phyloP scores from a whole-genome alignment of 2,888 invertebrate genomes.

The Phyto melanocephala region DNA sequence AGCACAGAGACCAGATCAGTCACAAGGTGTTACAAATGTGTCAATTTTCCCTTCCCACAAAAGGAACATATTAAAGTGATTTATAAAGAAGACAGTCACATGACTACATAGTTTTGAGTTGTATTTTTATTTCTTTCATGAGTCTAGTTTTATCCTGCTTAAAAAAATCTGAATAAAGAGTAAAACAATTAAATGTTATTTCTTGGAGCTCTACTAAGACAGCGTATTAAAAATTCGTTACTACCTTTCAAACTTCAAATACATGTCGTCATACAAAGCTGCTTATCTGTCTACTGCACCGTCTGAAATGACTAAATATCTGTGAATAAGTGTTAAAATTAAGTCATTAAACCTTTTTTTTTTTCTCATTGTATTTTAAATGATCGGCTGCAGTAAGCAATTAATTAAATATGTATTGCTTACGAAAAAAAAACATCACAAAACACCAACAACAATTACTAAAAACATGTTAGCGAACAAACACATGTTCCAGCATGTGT shows the following conservation, averaged over 20 bases:
- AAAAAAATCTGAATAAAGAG: no score
- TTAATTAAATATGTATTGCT: slow-evolving; percentile 56
- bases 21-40: no score
- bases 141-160: no score
- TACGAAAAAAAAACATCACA: slow-evolving; percentile 1
- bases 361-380: slow-evolving; percentile 32
- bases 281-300: not conserved
- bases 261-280: not conserved
- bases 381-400: slow-evolving; percentile 51
- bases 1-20: no score
- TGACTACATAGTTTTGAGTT: no score
- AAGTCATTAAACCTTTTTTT: slow-evolving; percentile 47
- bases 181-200: no score
- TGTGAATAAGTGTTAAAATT: slow-evolving; percentile 32
- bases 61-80: no score
- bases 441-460: slow-evolving; percentile 13
- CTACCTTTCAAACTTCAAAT: not conserved
- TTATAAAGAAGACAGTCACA: no score
- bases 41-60: no score
- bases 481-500: slow-evolving; percentile 44
- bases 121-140: no score
- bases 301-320: not conserved
- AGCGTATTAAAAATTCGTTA: not conserved
- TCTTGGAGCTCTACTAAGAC: no score
- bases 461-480: not conserved